Conservation (phyloP, 2,113 vertebrate genomes). For the Ictalurus punctatus region DNA sequence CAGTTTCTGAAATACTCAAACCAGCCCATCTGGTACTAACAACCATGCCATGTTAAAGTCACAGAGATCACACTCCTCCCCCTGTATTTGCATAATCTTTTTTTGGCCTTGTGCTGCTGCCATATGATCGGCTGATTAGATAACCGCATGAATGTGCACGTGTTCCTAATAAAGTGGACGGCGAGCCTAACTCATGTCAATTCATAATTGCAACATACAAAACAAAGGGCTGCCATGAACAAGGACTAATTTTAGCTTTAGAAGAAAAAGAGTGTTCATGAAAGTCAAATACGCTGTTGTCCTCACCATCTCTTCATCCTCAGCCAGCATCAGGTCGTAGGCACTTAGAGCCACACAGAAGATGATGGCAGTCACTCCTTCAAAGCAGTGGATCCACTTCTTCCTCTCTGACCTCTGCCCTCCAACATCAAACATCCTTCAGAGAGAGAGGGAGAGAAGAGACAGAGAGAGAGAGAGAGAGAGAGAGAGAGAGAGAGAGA, state of each 20-base stretch:
- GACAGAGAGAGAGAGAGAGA: background rate
- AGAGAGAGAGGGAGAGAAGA: background rate
- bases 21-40: too few relatives aligned
- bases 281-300: background rate
- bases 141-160: background rate
- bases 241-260: background rate
- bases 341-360: conserved; percentile 97
- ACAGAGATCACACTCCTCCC: background rate
- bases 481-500: background rate
- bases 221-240: background rate
- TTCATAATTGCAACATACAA: background rate
- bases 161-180: background rate
- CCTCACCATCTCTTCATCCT: conserved; percentile 98
- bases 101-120: background rate
- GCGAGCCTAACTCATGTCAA: background rate
- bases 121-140: background rate
- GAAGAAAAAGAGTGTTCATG: background rate
- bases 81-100: too few relatives aligned
- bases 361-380: conserved; percentile 97
- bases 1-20: too few relatives aligned
- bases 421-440: conserved; percentile 94
- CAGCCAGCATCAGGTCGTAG: conserved; percentile 95
- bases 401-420: conserved; percentile 91
- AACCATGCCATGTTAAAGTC: background rate
- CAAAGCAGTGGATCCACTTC: conserved; percentile 98